Base-by-base conservation (phyloP, 1,140 invertebrate genomes). In the Eufriesea mexicana region DNA sequence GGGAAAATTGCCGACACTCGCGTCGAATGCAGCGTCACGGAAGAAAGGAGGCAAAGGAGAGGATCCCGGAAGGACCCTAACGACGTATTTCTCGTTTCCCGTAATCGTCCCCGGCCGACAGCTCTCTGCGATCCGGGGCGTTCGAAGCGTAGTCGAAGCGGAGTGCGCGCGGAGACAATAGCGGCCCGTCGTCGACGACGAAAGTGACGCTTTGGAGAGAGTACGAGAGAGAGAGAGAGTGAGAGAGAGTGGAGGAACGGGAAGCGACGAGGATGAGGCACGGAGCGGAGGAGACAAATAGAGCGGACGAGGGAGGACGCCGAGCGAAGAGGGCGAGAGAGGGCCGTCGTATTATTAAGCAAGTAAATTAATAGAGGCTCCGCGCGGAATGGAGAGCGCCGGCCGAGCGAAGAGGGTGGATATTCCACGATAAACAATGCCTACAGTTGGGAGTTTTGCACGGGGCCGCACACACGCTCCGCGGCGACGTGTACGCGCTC, bases 361-460 rank as follows among this genome's bases (percentile, higher is more conserved):
- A 91, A 93, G 91, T 93, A 93, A 93, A 93, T 93, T 93, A 93
- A 93, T 93, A 93, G 92, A 90, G 89, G 92, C 89, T 92, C 89
- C 82, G 81, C 70, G 84, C 68, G 59, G 71, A 75, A 66, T 66
- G 74, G 73, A 82, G 79, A 82, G 84, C 82, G 80, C 67, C 76
- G 64, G 54, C 45, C 70, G 62, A 74, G 70, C 45, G 75, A 55
- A 70, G 84, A 83, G 75, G 89, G 89, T 91, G 90, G 86, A 91
- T 91, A 76, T 64, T 91, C 90, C 84, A 86, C 77, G 89, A 93
- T 92, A 93, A 93, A 93, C 92, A 93, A 93, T 93, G 89, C 89
- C 87, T 42, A 76, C 73, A 45, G 79, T 67, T 74, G 14, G 54
- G 61, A 82, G 79, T 82, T 82, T 68, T 82, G 79, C 18, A 14